Evolutionary conservation across 2,113 vertebrate genomes (phyloP).

Genomic region (Takifugu bimaculatus): DNA sequence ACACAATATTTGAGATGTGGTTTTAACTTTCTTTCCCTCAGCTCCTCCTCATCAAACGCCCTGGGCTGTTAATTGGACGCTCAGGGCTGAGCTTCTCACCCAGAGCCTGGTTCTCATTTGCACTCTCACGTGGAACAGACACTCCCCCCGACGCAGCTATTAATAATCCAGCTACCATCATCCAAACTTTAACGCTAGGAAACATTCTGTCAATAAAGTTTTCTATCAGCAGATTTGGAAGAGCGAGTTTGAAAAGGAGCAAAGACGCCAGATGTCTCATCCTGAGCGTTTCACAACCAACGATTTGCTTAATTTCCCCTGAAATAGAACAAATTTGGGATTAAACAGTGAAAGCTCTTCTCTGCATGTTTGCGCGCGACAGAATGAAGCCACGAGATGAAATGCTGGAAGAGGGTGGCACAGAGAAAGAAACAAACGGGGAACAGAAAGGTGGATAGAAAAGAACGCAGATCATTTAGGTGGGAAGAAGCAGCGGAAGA

Average conservation of each 20-base stretch:
- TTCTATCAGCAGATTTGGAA: too few species aligned
- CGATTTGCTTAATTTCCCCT: too few species aligned
- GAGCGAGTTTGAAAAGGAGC: too few species aligned
- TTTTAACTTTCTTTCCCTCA: conserved; percentile 7
- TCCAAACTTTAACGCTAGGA: not conserved
- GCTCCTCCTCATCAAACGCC: not conserved
- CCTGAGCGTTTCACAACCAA: too few species aligned
- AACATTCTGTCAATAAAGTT: too few species aligned
- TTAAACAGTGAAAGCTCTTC: not conserved
- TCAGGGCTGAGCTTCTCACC: not conserved
- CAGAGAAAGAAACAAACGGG: not conserved
- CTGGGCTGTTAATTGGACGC: not conserved
- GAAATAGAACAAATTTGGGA: too few species aligned
- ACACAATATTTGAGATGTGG: too few species aligned
- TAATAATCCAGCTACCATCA: not conserved
- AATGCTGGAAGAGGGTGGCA: not conserved
- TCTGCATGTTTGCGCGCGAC: too few species aligned
- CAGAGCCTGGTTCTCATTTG: conserved; percentile 20
- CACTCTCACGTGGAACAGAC: conserved; percentile 15
- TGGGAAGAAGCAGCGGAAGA: not conserved
- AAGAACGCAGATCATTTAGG: too few species aligned
- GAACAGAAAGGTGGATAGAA: too few species aligned
- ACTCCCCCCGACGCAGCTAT: not conserved
- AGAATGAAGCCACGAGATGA: not conserved
- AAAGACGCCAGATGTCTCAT: too few species aligned